These are phyloP conservation scores for Caenorhabditis brenneri DNA, from an alignment of 1,140 invertebrate species.

Conservation along the genomic window DNA sequence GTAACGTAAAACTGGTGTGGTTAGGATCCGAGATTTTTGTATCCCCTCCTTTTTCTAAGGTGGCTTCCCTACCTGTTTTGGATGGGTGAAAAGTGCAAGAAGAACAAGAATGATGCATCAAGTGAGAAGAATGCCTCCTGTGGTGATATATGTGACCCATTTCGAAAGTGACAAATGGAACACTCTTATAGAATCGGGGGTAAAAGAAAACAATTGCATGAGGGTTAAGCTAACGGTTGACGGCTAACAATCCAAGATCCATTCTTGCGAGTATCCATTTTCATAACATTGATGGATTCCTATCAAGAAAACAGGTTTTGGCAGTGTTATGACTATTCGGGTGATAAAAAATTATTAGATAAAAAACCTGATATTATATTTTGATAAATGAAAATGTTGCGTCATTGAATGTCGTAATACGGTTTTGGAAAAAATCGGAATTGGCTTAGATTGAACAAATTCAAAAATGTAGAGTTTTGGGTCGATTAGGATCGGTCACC, in stretches of 20 bases:
- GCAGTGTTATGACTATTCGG: neutral
- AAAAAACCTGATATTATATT: too few species aligned
- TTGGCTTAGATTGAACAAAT: too few species aligned
- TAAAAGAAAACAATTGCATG: neutral
- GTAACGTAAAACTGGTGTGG: constrained; percentile 34
- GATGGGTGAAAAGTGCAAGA: constrained; percentile 24
- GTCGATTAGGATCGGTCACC: too few species aligned
- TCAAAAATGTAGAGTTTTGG: too few species aligned
- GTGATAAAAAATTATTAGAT: too few species aligned
- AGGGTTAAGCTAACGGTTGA: too few species aligned
- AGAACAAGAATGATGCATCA: neutral
- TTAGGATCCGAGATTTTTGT: neutral
- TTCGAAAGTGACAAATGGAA: neutral
- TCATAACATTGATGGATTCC: neutral
- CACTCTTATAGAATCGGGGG: too few species aligned
- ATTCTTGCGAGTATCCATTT: neutral
- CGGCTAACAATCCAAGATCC: too few species aligned
- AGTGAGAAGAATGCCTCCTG: neutral
- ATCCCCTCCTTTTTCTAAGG: too few species aligned
- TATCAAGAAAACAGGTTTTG: neutral
- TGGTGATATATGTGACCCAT: constrained; percentile 25
- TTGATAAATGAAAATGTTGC: too few species aligned
- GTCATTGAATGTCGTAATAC: too few species aligned
- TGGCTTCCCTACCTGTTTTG: constrained; percentile 29
- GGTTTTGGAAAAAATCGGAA: too few species aligned